These are phyloP conservation scores for Panagrolaimus sp. DNA, from an alignment of 1,140 invertebrate genomes.

Conservation along the genomic window DNA sequence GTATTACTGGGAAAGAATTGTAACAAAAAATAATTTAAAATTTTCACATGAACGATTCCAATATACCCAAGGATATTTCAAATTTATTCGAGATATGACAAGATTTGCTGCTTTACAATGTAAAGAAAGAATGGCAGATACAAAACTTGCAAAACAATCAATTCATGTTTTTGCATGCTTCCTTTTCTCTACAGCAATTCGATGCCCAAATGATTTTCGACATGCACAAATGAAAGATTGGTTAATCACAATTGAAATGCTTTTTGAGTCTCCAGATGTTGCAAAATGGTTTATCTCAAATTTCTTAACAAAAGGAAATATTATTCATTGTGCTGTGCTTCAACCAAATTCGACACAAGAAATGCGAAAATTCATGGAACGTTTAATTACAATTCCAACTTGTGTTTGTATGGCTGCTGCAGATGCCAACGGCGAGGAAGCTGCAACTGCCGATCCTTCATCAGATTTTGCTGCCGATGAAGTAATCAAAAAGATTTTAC, in stretches of 20 bases:
- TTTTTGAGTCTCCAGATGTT: not conserved
- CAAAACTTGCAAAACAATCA: not conserved
- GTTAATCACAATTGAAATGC: not conserved
- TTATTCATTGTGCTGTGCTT: constrained; percentile 1
- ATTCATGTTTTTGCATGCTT: constrained; percentile 11
- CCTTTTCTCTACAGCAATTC: not conserved
- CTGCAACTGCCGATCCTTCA: not conserved
- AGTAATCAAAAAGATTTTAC: not conserved
- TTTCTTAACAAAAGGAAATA: constrained; percentile 2
- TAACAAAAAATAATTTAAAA: constrained; percentile 6
- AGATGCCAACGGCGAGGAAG: not conserved
- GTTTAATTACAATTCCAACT: not conserved
- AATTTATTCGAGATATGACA: constrained; percentile 14
- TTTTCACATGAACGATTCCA: constrained; percentile 13
- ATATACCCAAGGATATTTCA: constrained; percentile 4
- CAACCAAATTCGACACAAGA: not conserved
- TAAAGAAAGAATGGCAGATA: not conserved
- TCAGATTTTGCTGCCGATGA: not conserved
- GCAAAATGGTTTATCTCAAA: not conserved
- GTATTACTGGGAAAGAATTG: constrained; percentile 5
- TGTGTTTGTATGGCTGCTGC: not conserved
- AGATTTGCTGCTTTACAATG: constrained; percentile 4
- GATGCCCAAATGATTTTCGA: not conserved
- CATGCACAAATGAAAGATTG: not conserved
- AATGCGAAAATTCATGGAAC: constrained; percentile 5